A percentile compares a stretch with the other conserved stretches of the same genome.
phyloP scores from a whole-genome alignment of 2,797 vertebrate genomes.

The Anguilla anguilla region DNA sequence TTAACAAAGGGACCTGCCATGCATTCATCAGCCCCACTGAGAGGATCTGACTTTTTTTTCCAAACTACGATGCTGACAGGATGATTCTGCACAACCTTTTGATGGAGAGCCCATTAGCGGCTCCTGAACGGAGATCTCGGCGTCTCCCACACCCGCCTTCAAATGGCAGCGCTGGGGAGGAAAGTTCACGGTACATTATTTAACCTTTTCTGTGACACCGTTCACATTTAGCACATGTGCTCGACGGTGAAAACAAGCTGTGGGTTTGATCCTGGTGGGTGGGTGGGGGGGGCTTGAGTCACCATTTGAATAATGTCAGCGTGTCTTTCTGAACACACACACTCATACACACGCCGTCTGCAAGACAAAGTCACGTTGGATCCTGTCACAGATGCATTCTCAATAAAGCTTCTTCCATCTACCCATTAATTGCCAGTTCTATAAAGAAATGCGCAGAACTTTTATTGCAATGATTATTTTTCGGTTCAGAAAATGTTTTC shows the following conservation, averaged over 20 bases:
- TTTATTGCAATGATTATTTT: background rate
- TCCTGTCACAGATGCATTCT: background rate
- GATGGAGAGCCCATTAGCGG: constrained; percentile 15
- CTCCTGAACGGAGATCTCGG: background rate
- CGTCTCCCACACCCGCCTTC: background rate
- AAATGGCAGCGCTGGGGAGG: constrained; percentile 8
- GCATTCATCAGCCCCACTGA: background rate
- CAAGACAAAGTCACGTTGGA: background rate
- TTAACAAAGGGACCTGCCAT: background rate
- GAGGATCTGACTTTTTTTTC: background rate
- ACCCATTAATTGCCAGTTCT: background rate
- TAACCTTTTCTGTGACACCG: constrained; percentile 60
- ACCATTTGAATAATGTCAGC: constrained; percentile 41
- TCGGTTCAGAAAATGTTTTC: background rate
- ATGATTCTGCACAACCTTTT: constrained; percentile 10
- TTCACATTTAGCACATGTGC: constrained; percentile 19
- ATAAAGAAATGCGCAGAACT: background rate
- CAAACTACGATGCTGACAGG: background rate
- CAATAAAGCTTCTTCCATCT: background rate
- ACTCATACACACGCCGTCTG: background rate
- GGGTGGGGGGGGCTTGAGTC: constrained; percentile 26
- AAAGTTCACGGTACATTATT: constrained; percentile 52
- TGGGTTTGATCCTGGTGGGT: background rate
- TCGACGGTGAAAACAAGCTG: constrained; percentile 1
- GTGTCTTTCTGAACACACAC: constrained; percentile 37